Percentiles rank a stretch among this genome's conserved stretches.
Evolutionary conservation across 2,888 invertebrate genomes (phyloP).

Genomic region (Zaprionus bogoriensis): DNA sequence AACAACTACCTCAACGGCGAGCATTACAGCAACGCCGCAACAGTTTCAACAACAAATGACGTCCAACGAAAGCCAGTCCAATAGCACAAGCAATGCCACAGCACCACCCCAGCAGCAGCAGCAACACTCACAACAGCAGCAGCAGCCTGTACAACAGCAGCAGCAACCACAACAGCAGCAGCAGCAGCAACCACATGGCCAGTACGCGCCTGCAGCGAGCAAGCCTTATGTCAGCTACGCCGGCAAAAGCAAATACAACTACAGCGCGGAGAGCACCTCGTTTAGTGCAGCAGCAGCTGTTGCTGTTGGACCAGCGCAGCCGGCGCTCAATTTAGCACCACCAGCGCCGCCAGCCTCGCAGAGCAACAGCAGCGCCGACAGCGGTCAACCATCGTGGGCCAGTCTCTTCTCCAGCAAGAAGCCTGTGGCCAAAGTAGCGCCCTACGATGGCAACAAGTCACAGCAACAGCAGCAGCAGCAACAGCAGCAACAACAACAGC

Average conservation of each 20-base stretch:
- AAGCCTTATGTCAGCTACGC: conserved; percentile 52
- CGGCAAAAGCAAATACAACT: conserved; percentile 44
- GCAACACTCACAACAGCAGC: conserved; percentile 33
- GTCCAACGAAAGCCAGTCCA: conserved; percentile 47
- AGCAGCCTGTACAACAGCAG: conserved; percentile 25
- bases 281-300: conserved; percentile 39
- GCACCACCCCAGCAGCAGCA: conserved; percentile 38
- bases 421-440: conserved; percentile 86
- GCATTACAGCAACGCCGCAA: conserved; percentile 82
- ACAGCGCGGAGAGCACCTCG: conserved; percentile 19
- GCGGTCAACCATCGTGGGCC: conserved; percentile 85
- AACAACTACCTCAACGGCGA: conserved; percentile 83
- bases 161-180: conserved; percentile 25
- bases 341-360: conserved; percentile 81
- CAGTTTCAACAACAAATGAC: conserved; percentile 75
- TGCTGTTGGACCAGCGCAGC: conserved; percentile 37
- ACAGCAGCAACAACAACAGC: conserved; percentile 9
- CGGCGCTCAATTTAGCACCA: conserved; percentile 74
- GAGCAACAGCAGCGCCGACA: conserved; percentile 42
- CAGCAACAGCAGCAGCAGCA: conserved; percentile 31
- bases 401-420: conserved; percentile 86
- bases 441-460: conserved; percentile 83
- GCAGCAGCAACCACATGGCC: conserved; percentile 27
- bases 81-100: conserved; percentile 41
- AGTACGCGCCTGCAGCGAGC: conserved; percentile 19